Percentiles rank a stretch among this genome's conserved stretches.
These are phyloP conservation scores for Girardinus metallicus DNA, from an alignment of 2,797 vertebrate genomes.

Conservation along the genomic window DNA sequence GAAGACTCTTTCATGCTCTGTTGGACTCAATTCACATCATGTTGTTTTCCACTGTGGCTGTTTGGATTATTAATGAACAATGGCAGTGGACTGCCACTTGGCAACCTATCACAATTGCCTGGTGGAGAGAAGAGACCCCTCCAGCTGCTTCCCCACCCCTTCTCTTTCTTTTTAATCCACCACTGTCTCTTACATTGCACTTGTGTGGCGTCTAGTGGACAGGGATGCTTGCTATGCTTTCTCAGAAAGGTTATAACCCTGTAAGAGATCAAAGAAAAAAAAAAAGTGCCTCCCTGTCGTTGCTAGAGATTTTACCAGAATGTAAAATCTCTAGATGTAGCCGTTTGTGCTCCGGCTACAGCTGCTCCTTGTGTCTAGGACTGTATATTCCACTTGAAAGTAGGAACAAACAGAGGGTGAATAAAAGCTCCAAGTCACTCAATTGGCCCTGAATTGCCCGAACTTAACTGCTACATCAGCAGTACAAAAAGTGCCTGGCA, in stretches of 20 bases:
- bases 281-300: constrained; percentile 39
- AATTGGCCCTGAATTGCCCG: constrained; percentile 71
- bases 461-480: constrained; percentile 82
- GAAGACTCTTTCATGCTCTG: constrained; percentile 45
- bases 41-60: constrained; percentile 51
- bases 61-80: constrained; percentile 79
- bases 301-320: constrained; percentile 7
- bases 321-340: no score
- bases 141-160: constrained; percentile 67
- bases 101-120: constrained; percentile 52
- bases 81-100: constrained; percentile 56
- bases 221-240: constrained; percentile 28
- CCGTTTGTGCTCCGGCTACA: constrained; percentile 58
- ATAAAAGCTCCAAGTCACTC: constrained; percentile 75
- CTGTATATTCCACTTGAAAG: constrained; percentile 69
- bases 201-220: constrained; percentile 21
- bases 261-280: constrained; percentile 33
- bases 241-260: constrained; percentile 45
- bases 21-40: constrained; percentile 48
- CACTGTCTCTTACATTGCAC: constrained; percentile 41
- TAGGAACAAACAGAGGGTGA: constrained; percentile 63
- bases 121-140: constrained; percentile 45
- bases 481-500: constrained; percentile 59
- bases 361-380: constrained; percentile 44
- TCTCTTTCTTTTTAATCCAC: constrained; percentile 23